These are phyloP conservation scores for Parasteatoda tepidariorum DNA, from an alignment of 1,140 invertebrate species.

Conservation along the genomic window DNA sequence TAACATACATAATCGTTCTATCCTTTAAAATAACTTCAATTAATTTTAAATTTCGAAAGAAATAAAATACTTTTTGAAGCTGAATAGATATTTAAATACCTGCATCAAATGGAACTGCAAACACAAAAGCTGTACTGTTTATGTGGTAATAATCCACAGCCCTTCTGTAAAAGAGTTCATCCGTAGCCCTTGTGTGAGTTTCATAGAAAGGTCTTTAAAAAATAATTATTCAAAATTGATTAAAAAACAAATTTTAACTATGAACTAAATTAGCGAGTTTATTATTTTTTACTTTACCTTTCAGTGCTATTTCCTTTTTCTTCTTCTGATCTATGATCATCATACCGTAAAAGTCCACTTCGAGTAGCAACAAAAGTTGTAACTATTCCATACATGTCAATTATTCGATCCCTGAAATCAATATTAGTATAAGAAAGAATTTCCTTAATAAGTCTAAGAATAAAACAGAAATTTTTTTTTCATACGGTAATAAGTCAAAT, in stretches of 20 bases:
- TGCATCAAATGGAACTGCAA: conserved; percentile 88
- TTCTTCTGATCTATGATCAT: conserved; percentile 69
- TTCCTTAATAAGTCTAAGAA: too few relatives aligned
- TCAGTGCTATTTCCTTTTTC: conserved; percentile 61
- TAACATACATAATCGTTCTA: too few relatives aligned
- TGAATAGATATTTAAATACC: too few relatives aligned
- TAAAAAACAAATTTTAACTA: not conserved
- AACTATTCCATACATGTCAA: conserved; percentile 84
- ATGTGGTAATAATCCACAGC: conserved; percentile 91
- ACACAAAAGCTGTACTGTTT: conserved; percentile 84
- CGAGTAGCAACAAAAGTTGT: conserved; percentile 89
- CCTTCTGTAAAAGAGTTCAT: conserved; percentile 91
- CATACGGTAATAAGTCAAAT: too few relatives aligned
- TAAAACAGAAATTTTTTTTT: too few relatives aligned
- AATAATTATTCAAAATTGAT: not conserved
- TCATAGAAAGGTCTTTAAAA: conserved; percentile 82
- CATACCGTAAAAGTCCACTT: conserved; percentile 87
- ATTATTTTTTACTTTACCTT: conserved; percentile 15
- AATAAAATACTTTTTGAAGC: too few relatives aligned
- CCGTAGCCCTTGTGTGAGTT: conserved; percentile 82
- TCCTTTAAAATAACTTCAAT: too few relatives aligned
- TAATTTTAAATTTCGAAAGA: too few relatives aligned
- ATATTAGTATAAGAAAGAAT: too few relatives aligned
- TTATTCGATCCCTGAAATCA: conserved; percentile 77
- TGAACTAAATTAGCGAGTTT: too few relatives aligned